Conservation (phyloP, 1,140 invertebrate species). For the Calycopis cecrops region DNA sequence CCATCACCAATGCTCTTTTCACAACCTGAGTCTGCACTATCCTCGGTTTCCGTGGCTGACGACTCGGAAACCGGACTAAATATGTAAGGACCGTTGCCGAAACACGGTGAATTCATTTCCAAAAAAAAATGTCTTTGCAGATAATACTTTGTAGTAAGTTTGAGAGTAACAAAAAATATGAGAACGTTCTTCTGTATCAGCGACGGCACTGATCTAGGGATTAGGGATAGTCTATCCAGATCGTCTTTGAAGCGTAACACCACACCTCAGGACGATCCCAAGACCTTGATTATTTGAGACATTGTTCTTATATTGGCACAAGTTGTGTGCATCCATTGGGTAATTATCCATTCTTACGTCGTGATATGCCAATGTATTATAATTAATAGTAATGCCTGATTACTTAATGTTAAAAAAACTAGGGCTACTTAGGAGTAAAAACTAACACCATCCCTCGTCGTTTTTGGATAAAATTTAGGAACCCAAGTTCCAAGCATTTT, state of each 20-base stretch:
- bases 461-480: no score
- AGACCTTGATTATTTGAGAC: constrained; percentile 40
- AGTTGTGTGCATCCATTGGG: neutral
- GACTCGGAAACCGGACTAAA: constrained; percentile 65
- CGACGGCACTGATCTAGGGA: constrained; percentile 43
- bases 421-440: no score
- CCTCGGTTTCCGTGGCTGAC: constrained; percentile 65
- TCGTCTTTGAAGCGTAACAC: constrained; percentile 41
- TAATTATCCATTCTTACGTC: constrained; percentile 19
- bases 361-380: constrained; percentile 4
- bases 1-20: constrained; percentile 52
- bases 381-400: neutral
- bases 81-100: constrained; percentile 53
- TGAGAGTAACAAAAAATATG: neutral
- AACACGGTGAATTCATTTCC: constrained; percentile 59
- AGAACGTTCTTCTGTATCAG: constrained; percentile 40
- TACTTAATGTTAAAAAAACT: no score
- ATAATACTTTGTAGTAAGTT: neutral
- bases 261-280: constrained; percentile 49
- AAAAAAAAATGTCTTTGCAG: neutral
- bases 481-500: no score
- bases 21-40: constrained; percentile 54
- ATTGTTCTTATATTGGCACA: no score
- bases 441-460: no score
- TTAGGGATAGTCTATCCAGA: constrained; percentile 31